phyloP scores from a whole-genome alignment of 1,140 invertebrate genomes.

The Planococcus citri region DNA sequence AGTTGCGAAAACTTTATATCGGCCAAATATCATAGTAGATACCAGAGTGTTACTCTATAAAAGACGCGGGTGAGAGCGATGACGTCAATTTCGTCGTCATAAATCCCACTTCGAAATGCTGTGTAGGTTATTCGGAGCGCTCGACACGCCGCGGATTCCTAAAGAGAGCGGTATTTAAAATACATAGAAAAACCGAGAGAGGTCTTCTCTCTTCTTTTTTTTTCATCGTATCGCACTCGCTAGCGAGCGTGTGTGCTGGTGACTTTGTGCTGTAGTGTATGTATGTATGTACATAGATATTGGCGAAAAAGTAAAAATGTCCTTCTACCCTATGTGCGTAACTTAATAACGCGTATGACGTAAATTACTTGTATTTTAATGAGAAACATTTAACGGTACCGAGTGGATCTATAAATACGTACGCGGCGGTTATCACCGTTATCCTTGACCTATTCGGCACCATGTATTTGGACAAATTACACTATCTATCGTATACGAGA shows the following conservation, averaged over 20 bases:
- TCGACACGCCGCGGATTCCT: not conserved
- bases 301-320: slow-evolving; percentile 2
- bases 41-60: no score
- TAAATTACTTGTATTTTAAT: slow-evolving; percentile 5
- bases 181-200: no score
- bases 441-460: not conserved
- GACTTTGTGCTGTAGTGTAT: no score
- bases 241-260: not conserved
- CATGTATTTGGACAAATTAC: no score
- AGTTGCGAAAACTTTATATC: no score
- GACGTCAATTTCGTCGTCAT: slow-evolving; percentile 6
- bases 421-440: not conserved
- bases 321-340: not conserved
- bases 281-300: not conserved
- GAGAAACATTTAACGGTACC: slow-evolving; percentile 6
- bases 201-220: no score
- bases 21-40: no score
- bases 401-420: not conserved
- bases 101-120: not conserved
- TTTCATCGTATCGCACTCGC: no score
- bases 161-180: not conserved
- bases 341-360: slow-evolving; percentile 6
- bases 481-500: no score
- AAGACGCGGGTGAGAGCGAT: not conserved
- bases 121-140: not conserved